Base-by-base conservation (phyloP, 2,888 invertebrate genomes). In the Aphodius sticticus region DNA sequence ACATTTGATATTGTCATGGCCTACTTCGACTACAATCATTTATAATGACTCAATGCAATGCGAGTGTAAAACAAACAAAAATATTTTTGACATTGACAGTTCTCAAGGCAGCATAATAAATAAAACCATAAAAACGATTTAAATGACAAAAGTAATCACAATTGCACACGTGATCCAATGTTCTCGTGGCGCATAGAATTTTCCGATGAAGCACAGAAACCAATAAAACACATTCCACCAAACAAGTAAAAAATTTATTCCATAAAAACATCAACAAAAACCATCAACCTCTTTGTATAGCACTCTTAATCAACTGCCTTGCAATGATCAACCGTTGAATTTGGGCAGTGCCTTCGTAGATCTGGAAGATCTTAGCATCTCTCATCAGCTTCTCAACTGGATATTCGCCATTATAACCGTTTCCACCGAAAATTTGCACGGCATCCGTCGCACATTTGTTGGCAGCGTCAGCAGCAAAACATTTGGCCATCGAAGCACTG, bases 281-380 rank as follows among this genome's bases (percentile, higher is more conserved):
- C 53, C 7, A 53, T 53, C 53, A 53, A 53, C 53, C 12, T 26
- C 26, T 26, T 3, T 26, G 14, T 71, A 70, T 78, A 76, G 78
- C 76, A 12, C 1, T 6, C 5, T 38, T 38, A 7, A 78, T 69
- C 6, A 78, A 15, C 14, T 37, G 16, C 83, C 96, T 92, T 0
- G 97, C 96, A 86, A 99, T 97, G 84, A 99, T 97, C 71, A 99
- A 89, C 82, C 98, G 92, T 89, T 99, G 99, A 87, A 99, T 99
- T 90, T 99, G 98, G 0, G 98, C 94, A 15, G 99, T 99, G 81
- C 99, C 99, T 89, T 99, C 99, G 86, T 99, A 99, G 86, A 99
- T 99, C 90, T 98, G 98, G 90, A 95, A 99, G 86, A 99, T 99
- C 90, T 99, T 99, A n/a, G 99, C 99, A 90, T 99, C 99, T 79